phyloP scores from a whole-genome alignment of 1,140 invertebrate genomes.

The Hermetia illucens region DNA sequence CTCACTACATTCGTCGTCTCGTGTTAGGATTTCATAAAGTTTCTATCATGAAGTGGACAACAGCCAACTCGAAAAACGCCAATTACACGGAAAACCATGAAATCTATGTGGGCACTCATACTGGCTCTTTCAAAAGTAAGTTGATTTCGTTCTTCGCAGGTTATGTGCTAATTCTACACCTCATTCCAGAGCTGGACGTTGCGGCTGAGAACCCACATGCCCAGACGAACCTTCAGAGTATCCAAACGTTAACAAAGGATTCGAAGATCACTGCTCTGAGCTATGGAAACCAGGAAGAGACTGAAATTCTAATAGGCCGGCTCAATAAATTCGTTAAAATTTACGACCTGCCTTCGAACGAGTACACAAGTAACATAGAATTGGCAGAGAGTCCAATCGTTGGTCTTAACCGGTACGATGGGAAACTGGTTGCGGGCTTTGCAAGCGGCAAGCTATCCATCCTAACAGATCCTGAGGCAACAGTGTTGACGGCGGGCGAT shows the following conservation, averaged over 20 bases:
- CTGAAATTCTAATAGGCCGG: constrained; percentile 48
- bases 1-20: too few species aligned
- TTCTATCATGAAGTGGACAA: constrained; percentile 25
- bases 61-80: constrained; percentile 21
- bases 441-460: constrained; percentile 17
- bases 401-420: constrained; percentile 19
- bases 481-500: constrained; percentile 15
- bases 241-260: constrained; percentile 34
- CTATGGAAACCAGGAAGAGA: constrained; percentile 51
- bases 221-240: constrained; percentile 32
- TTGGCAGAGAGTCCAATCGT: constrained; percentile 18
- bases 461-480: constrained; percentile 4
- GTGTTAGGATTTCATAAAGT: not conserved
- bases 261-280: constrained; percentile 46
- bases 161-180: not conserved
- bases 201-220: constrained; percentile 16
- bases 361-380: constrained; percentile 5
- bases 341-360: constrained; percentile 10
- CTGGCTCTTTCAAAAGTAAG: constrained; percentile 29
- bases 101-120: constrained; percentile 27
- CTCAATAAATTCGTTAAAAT: constrained; percentile 17
- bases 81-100: constrained; percentile 25
- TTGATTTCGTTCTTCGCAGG: too few species aligned
- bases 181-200: constrained; percentile 16
- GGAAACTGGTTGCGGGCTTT: constrained; percentile 21